Base-by-base conservation (phyloP, 2,797 vertebrate genomes). In the Aselliscus stoliczkanus region DNA sequence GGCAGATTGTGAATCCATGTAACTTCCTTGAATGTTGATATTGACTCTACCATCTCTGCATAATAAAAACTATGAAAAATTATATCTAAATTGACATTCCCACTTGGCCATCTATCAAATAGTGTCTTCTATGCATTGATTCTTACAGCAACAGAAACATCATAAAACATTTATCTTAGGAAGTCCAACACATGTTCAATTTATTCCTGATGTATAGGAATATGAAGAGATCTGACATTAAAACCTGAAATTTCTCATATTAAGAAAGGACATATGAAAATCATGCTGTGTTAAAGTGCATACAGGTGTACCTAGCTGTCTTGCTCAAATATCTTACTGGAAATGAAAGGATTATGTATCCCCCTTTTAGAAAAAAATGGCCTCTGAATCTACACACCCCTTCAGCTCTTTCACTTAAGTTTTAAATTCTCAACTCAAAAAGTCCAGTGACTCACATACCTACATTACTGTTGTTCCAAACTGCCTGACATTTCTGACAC, bases 121-220 rank as follows among this genome's bases (percentile, higher is more conserved):
- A 2, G 44, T 37, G n/a, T 94, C 81, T 34, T 94, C 88, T 65
- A 44, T 54, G 25, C 23, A 44, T 39, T 64, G 76, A 82, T 96
- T 93, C 34, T 85, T 95, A 69, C 62, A 69, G 62, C 73, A 95
- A 79, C 31, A 92, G 34, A 60, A 93, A 93, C 92, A 88, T 92
- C 34, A 83, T 23, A 92, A 88, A 90, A 83, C 77, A 73, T 92
- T 96, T 42, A 94, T 93, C 81, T 90, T 81, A 82, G 39, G 31
- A 84, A 92, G 54, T 87, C 69, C 27, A 77, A 42, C 5, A 18
- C 18, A 64, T 81, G 47, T 4, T 72, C 79, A 84, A 50, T 92
- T 90, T 77, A 64, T 70, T 82, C 44, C 67, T 87, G 31, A 82
- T 44, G 1, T 25, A 9, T 47, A 90, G 39, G 10, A 82, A 72